These are phyloP conservation scores for Acanthisitta chloris DNA, from an alignment of 2,113 vertebrate genomes.

Conservation along the genomic window DNA sequence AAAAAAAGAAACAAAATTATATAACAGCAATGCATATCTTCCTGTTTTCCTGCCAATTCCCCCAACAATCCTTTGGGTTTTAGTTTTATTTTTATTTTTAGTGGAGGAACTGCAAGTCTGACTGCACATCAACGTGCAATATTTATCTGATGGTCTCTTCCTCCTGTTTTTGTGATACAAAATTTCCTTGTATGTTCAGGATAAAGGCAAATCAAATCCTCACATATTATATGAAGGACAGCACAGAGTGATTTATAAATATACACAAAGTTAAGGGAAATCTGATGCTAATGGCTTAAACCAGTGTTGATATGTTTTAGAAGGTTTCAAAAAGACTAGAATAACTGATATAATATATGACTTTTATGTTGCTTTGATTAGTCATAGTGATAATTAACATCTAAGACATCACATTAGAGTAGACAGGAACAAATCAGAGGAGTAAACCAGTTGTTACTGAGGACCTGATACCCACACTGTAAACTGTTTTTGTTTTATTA, in stretches of 20 bases:
- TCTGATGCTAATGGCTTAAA: not conserved
- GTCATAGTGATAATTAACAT: not conserved
- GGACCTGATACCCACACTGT: not conserved
- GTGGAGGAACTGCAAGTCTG: not conserved
- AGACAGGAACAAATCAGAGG: not conserved
- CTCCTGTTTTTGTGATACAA: not conserved
- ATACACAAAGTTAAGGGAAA: not conserved
- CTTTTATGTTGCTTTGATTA: not conserved
- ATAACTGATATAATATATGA: not conserved
- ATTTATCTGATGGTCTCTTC: not conserved
- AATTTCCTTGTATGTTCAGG: not conserved
- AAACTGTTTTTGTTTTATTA: not conserved
- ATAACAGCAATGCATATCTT: not conserved
- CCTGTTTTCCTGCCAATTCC: not conserved
- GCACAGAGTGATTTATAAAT: not conserved
- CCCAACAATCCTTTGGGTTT: rapidly evolving
- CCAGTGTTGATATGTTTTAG: not conserved
- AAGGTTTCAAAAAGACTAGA: not conserved
- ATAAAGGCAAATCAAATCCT: not conserved
- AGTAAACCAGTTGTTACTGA: not conserved
- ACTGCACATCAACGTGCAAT: rapidly evolving
- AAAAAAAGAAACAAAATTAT: not conserved
- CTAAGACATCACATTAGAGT: not conserved
- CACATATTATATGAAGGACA: not conserved
- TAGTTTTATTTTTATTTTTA: rapidly evolving